Evolutionary conservation across 64 coral and sea anemone species (phyloP), one percentile per base, ranked within the genome.

Genomic region (Dendronephthya gigantea): DNA sequence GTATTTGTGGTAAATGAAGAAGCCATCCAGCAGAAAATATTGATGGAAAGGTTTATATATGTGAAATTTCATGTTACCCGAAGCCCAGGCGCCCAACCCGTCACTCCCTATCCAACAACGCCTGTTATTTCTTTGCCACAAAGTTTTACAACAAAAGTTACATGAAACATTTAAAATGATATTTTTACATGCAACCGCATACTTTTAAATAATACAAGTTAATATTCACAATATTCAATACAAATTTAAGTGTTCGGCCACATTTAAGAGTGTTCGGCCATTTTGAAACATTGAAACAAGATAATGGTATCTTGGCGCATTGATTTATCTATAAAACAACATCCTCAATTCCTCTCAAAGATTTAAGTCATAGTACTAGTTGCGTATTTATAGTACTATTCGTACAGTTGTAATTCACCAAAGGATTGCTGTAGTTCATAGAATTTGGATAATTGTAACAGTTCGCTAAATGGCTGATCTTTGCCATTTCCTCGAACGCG

Each of bases 191-290:
- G 19, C 55, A 62, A 62, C 55, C 19, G 25, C 4, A 62, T 62
- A 2, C 55, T 62, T n/a, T 79, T 79, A 79, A 79, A 34, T 79
- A 79, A 79, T 79, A 36, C 72, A 36, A 79, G 15, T 79, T 34
- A 79, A 79, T 79, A 79, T 79, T 62, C 55, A 62, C 55, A 62
- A 62, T 62, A 62, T 62, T 62, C 55, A 62, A 23, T 62, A 62
- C 0, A n/a, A 22, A 27, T 62, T 27, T 62, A 62, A 23, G 17
- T 62, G 55, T 62, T 62, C 55, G 55, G 41, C 41, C 41, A 45
- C 4, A 4, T 45, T 45, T 45, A 45, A 45, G 41, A 45, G 4
- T 45, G 41, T 45, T 45, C 41, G 41, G 41, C 41, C 41, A 45
- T 45, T 45, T 45, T 45, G 41, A 45, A n/a, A n/a, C n/a, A n/a